Evolutionary conservation across 53 echinoderm and acorn worm genomes (phyloP).

Genomic region (Luidia sarsii): DNA sequence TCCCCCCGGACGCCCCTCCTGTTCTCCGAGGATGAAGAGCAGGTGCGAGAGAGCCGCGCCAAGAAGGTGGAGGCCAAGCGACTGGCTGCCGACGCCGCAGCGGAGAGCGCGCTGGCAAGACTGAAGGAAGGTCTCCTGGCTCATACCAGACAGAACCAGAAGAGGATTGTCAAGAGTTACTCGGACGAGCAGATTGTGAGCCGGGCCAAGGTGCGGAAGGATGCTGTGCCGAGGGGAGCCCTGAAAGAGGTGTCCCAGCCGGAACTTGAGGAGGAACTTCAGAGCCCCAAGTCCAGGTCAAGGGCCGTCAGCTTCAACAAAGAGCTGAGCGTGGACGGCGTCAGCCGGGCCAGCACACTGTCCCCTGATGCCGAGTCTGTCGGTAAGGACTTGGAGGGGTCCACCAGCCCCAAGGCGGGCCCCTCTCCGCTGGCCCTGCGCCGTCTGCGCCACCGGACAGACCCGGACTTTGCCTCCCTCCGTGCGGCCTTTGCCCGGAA

Average conservation of each 20-base stretch:
- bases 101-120: slow-evolving; percentile 30
- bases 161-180: slow-evolving; percentile 40
- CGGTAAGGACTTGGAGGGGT: background rate
- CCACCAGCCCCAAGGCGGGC: slow-evolving; percentile 25
- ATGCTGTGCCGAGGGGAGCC: slow-evolving; percentile 3
- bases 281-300: slow-evolving; percentile 27
- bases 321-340: slow-evolving; percentile 12
- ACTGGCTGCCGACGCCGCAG: slow-evolving; percentile 3
- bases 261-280: background rate
- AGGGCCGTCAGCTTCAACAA: slow-evolving; percentile 19
- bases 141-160: slow-evolving; percentile 21
- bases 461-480: slow-evolving; percentile 68
- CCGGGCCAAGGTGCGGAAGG: background rate
- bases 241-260: slow-evolving; percentile 21
- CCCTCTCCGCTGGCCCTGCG: slow-evolving; percentile 30
- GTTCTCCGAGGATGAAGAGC: slow-evolving; percentile 72
- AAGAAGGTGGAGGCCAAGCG: background rate
- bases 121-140: slow-evolving; percentile 47
- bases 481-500: slow-evolving; percentile 56
- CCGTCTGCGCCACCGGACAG: slow-evolving; percentile 75
- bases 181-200: slow-evolving; percentile 42
- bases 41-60: slow-evolving; percentile 15
- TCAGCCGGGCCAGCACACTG: slow-evolving; percentile 28
- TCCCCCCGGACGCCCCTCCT: slow-evolving; percentile 57
- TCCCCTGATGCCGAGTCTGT: background rate